A percentile compares a stretch with the other conserved stretches of the same genome.
These are phyloP conservation scores for Solenodon paradoxus DNA, from an alignment of 2,113 vertebrate species.

Conservation along the genomic window DNA sequence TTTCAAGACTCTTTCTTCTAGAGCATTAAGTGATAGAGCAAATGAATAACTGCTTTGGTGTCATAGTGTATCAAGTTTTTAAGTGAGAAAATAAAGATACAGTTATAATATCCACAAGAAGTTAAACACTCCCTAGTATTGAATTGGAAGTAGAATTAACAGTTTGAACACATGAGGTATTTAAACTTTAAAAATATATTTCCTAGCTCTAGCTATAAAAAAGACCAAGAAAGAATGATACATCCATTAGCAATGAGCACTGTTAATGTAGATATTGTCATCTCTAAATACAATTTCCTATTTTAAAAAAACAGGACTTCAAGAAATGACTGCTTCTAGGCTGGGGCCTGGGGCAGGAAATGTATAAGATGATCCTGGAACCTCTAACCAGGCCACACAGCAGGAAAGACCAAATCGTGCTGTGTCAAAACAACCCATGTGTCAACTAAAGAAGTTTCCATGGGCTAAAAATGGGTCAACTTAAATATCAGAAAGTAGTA, in stretches of 20 bases:
- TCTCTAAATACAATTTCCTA: background rate
- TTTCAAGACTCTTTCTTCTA: conserved; percentile 14
- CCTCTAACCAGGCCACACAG: background rate
- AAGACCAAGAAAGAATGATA: background rate
- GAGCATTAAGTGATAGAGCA: background rate
- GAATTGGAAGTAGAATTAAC: background rate
- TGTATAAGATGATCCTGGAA: background rate
- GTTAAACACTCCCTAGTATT: background rate
- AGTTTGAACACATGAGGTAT: background rate
- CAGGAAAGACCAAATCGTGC: background rate
- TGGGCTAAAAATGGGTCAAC: background rate
- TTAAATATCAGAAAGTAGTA: background rate
- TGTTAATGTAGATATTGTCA: background rate
- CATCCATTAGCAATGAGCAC: background rate
- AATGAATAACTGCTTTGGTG: background rate
- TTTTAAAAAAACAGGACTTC: background rate
- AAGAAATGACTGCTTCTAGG: background rate
- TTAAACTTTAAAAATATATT: conserved; percentile 25
- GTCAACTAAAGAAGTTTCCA: background rate
- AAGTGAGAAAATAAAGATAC: background rate
- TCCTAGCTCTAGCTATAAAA: background rate
- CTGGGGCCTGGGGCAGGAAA: too few species aligned
- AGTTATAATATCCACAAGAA: background rate
- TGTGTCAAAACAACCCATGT: background rate
- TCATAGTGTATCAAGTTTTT: background rate